phyloP scores from a whole-genome alignment of 2,113 vertebrate genomes.

The Stegastes partitus region DNA sequence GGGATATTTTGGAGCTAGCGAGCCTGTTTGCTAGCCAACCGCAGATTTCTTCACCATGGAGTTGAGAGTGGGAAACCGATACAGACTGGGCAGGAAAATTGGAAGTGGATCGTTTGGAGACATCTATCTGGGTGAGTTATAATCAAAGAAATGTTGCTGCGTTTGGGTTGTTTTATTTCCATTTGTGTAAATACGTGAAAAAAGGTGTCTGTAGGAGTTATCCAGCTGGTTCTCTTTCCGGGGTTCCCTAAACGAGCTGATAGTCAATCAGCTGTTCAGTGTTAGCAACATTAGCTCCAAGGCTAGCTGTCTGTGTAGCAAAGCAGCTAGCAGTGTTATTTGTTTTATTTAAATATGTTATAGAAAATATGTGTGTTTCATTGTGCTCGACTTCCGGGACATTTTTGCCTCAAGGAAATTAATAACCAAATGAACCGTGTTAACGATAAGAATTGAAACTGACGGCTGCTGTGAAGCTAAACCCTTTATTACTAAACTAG shows the following conservation, averaged over 20 bases:
- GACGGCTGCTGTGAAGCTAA: background rate
- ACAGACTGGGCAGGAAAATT: constrained; percentile 97
- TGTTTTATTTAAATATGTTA: background rate
- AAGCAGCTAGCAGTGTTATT: background rate
- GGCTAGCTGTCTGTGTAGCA: constrained; percentile 24
- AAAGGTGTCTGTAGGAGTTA: background rate
- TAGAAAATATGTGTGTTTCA: background rate
- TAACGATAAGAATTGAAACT: background rate
- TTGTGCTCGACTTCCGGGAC: background rate
- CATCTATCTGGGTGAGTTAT: constrained; percentile 94
- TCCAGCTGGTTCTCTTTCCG: constrained; percentile 3
- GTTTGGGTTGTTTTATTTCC: background rate
- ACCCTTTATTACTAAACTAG: background rate
- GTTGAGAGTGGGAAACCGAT: constrained; percentile 96
- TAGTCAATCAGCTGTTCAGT: constrained; percentile 66
- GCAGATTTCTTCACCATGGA: constrained; percentile 86
- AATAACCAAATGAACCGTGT: background rate
- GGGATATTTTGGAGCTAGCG: constrained; percentile 69
- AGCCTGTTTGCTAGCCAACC: constrained; percentile 72
- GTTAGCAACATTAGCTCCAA: constrained; percentile 36
- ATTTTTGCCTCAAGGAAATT: background rate
- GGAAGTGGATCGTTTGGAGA: constrained; percentile 98
- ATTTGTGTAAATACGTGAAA: no score
- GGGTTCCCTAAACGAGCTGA: constrained; percentile 5
- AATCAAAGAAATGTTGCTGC: background rate